These are phyloP conservation scores for Syngnathus typhle DNA, from an alignment of 2,113 vertebrate species.

Conservation along the genomic window DNA sequence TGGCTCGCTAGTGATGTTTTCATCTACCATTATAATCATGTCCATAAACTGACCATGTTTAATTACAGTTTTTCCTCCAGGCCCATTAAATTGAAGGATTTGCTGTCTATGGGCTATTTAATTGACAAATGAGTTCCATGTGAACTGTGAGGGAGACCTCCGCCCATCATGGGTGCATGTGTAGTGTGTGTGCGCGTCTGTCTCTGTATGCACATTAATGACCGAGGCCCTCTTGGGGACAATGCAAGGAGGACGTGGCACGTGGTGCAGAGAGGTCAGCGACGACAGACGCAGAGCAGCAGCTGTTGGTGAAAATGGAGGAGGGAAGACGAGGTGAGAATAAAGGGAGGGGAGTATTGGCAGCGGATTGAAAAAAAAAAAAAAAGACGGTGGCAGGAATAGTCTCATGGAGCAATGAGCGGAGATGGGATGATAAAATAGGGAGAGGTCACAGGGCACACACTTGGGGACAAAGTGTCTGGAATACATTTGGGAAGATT, in stretches of 20 bases:
- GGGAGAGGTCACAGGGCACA: background rate
- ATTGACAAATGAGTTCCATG: conserved; percentile 39
- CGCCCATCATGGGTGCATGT: conserved; percentile 17
- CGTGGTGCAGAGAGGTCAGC: conserved; percentile 50
- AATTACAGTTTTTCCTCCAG: conserved; percentile 7
- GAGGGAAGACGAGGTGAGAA: conserved; percentile 1
- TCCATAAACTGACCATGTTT: background rate
- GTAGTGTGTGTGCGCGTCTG: background rate
- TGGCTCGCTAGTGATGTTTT: background rate
- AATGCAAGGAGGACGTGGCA: conserved; percentile 34
- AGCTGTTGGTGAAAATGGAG: conserved; percentile 43
- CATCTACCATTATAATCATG: conserved; percentile 5
- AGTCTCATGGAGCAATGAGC: conserved; percentile 40
- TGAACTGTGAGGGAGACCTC: conserved; percentile 25
- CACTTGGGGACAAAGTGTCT: background rate
- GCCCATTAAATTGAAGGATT: conserved; percentile 33
- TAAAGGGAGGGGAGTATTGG: conserved; percentile 3
- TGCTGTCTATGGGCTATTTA: conserved; percentile 43
- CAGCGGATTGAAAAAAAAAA: conserved; percentile 7
- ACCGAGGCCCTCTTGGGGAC: conserved; percentile 56
- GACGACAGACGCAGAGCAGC: conserved; percentile 45
- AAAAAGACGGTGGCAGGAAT: conserved; percentile 13
- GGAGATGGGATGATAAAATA: conserved; percentile 13
- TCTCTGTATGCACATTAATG: conserved; percentile 25
- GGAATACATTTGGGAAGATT: background rate